phyloP scores from a whole-genome alignment of 2,113 vertebrate genomes.

The Poeciliopsis retropinna region DNA sequence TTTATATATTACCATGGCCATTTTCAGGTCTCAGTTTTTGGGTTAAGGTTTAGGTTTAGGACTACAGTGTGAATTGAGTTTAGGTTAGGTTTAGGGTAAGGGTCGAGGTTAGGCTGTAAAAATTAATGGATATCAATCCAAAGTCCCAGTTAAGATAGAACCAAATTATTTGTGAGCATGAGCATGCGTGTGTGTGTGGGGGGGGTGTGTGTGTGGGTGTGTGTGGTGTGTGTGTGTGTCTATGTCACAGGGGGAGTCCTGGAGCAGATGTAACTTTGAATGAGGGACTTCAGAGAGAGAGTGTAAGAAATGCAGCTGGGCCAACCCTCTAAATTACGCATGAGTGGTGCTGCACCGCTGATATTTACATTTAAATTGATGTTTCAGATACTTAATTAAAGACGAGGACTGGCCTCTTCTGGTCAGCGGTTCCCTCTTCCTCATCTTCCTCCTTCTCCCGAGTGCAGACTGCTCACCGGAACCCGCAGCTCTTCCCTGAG shows the following conservation, averaged over 20 bases:
- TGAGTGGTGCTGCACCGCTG: slow-evolving; percentile 82
- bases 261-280: slow-evolving; percentile 85
- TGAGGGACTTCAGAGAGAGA: slow-evolving; percentile 83
- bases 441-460: slow-evolving; percentile 78
- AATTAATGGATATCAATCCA: too few relatives aligned
- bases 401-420: slow-evolving; percentile 85
- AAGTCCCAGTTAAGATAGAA: background rate
- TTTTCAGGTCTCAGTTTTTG: too few relatives aligned
- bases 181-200: slow-evolving; percentile 8
- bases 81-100: too few relatives aligned
- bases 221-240: slow-evolving; percentile 5
- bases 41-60: too few relatives aligned
- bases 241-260: slow-evolving; percentile 20
- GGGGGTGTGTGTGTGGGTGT: background rate
- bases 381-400: slow-evolving; percentile 90
- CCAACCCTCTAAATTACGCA: slow-evolving; percentile 85
- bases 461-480: slow-evolving; percentile 82
- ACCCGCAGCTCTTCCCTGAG: slow-evolving; percentile 77
- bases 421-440: slow-evolving; percentile 80
- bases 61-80: too few relatives aligned
- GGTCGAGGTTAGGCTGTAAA: too few relatives aligned
- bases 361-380: slow-evolving; percentile 91
- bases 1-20: too few relatives aligned
- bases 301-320: slow-evolving; percentile 76
- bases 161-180: background rate